Evolutionary conservation across 2,113 vertebrate genomes (phyloP), one percentile per base, ranked within the genome.

Genomic region (Ochotona curzoniae): DNA sequence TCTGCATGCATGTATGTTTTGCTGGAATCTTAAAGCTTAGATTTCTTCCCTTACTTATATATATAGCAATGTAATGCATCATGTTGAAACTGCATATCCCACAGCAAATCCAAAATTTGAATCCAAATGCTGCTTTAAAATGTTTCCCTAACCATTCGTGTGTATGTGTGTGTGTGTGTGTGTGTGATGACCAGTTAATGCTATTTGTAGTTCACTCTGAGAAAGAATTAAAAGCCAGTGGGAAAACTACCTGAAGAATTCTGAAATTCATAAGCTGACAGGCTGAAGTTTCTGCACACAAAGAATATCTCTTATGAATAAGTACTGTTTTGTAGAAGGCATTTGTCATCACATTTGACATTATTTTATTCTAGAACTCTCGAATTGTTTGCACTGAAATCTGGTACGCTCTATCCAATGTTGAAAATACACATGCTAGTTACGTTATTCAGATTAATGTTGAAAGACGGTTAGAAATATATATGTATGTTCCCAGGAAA

Each of bases 191-290:
- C 80, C 49, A 83, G 67, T 87, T 87, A 94, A 85, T n/a, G 30
- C 70, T 70, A 66, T n/a, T n/a, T n/a, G n/a, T n/a, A 44, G 3
- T 44, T 63, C 94, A 90, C 92, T 66, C 90, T 85, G 49, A 26
- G 8, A 20, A 49, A n/a, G 38, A 91, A 30, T 93, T 30, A 75
- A 80, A 38, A 1, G 8, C 9, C 44, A 82, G 49, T 30, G 82
- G 49, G 89, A 93, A 78, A 85, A 63, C 11, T 87, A 47, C 38
- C 66, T 84, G 14, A 93, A 89, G 30, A 87, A 93, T 66, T 87
- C 80, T 91, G 67, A 54, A 87, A 89, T 94, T 89, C 87, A 93
- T 21, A 94, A 92, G 66, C 47, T 93, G 75, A 91, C 83, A 64
- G 28, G 26, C 11, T 86, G 74, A 91, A 54, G 64, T 91, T 89